Conservation (phyloP, 2,113 vertebrate species). For the Elephantulus edwardii region DNA sequence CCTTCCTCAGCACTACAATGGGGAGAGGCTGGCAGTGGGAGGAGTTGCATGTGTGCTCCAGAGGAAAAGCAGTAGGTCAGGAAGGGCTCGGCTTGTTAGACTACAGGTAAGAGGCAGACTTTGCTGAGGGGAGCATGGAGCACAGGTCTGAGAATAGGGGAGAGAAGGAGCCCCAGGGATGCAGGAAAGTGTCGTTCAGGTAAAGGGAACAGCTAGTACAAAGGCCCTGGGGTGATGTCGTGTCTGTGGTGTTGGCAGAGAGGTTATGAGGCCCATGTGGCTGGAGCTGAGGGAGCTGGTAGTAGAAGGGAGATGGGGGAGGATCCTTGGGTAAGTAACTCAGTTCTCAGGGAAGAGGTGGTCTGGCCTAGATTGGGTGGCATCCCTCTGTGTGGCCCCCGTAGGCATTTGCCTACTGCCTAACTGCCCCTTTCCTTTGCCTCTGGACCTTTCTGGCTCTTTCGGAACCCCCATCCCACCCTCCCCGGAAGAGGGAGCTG, state of each 20-base stretch:
- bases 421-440: neutral
- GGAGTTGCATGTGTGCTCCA: neutral
- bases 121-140: neutral
- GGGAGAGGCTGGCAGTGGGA: too few species aligned
- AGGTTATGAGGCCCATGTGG: neutral
- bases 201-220: neutral
- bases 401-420: neutral
- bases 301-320: neutral
- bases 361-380: neutral
- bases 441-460: neutral
- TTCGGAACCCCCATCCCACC: neutral
- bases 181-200: neutral
- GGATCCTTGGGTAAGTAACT: neutral
- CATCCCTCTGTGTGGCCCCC: neutral
- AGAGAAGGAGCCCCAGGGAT: neutral
- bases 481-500: neutral
- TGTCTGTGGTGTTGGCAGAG: too few species aligned
- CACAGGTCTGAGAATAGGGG: too few species aligned
- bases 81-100: neutral
- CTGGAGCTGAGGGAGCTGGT: neutral
- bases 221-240: neutral
- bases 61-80: neutral
- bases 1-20: accelerated
- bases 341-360: accelerated
- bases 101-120: accelerated